Conservation (phyloP, 2,797 vertebrate species). For the Manis crassicaudata region DNA sequence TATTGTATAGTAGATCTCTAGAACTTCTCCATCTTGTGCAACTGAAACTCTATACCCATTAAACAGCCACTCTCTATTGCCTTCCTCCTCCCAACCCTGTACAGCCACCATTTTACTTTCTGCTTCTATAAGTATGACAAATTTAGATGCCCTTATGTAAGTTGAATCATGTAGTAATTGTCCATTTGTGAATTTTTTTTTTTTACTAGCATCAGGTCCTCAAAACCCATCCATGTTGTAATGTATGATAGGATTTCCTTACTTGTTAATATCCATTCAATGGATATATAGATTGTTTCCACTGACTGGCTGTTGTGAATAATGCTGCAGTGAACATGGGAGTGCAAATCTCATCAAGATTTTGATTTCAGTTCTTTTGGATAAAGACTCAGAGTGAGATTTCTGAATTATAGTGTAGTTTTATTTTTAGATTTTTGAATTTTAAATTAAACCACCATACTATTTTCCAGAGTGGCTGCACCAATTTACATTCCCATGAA, state of each 20-base stretch:
- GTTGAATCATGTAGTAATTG: not conserved
- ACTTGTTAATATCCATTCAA: too few relatives aligned
- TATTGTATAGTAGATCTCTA: not conserved
- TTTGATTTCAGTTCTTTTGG: too few relatives aligned
- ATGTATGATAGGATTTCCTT: too few relatives aligned
- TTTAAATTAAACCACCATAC: not conserved
- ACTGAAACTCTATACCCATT: not conserved
- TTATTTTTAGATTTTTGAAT: not conserved
- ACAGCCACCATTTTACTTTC: not conserved
- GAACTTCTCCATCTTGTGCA: not conserved
- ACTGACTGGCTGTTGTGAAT: too few relatives aligned
- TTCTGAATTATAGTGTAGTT: too few relatives aligned
- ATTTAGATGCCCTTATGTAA: not conserved
- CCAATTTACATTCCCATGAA: not conserved
- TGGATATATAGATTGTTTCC: too few relatives aligned
- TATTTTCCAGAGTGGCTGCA: not conserved
- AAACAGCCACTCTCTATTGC: not conserved
- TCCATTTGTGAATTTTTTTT: not conserved
- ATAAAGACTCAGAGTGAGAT: too few relatives aligned
- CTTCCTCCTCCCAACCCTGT: too few relatives aligned
- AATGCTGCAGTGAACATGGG: too few relatives aligned
- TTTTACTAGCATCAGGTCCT: not conserved
- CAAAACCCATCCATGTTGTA: not conserved
- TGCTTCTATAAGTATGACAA: not conserved
- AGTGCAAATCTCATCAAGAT: too few relatives aligned